phyloP scores from a whole-genome alignment of 2,888 invertebrate species.

The Siphonodentalium dalli region DNA sequence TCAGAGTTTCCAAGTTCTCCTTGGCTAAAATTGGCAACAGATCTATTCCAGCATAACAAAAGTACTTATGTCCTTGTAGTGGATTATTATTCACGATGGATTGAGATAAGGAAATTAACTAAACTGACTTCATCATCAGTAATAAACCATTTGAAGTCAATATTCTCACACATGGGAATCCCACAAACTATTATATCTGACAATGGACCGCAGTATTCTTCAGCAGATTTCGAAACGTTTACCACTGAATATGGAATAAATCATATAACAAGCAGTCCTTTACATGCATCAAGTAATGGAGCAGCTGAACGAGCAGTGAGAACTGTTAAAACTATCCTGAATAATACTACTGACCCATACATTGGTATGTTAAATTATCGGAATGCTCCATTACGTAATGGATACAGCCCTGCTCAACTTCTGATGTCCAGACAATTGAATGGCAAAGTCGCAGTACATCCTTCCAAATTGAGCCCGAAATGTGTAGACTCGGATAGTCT shows the following conservation, averaged over 20 bases:
- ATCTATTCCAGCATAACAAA: conserved; percentile 32
- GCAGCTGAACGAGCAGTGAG: conserved; percentile 22
- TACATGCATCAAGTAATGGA: conserved; percentile 25
- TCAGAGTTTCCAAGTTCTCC: conserved; percentile 30
- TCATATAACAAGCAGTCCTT: conserved; percentile 24
- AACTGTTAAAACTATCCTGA: too few relatives aligned
- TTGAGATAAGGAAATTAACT: conserved; percentile 24
- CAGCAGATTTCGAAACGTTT: conserved; percentile 19
- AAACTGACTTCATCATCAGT: conserved; percentile 13
- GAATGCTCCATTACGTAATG: conserved; percentile 35
- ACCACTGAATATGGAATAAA: conserved; percentile 23
- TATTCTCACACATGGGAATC: conserved; percentile 29
- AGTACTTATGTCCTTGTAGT: conserved; percentile 27
- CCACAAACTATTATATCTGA: conserved; percentile 19
- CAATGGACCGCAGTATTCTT: conserved; percentile 22
- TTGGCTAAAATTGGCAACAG: conserved; percentile 35
- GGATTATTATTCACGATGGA: conserved; percentile 33
- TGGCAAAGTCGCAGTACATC: conserved; percentile 28
- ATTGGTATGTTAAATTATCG: conserved; percentile 38
- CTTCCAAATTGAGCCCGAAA: conserved; percentile 10
- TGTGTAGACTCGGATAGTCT: too few relatives aligned
- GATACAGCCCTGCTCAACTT: conserved; percentile 44
- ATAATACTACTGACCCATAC: too few relatives aligned
- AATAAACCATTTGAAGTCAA: conserved; percentile 28
- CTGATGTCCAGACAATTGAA: conserved; percentile 42